Evolutionary conservation across 2,888 invertebrate genomes (phyloP), one percentile per base, ranked within the genome.

Genomic region (Charanyca ferruginea): DNA sequence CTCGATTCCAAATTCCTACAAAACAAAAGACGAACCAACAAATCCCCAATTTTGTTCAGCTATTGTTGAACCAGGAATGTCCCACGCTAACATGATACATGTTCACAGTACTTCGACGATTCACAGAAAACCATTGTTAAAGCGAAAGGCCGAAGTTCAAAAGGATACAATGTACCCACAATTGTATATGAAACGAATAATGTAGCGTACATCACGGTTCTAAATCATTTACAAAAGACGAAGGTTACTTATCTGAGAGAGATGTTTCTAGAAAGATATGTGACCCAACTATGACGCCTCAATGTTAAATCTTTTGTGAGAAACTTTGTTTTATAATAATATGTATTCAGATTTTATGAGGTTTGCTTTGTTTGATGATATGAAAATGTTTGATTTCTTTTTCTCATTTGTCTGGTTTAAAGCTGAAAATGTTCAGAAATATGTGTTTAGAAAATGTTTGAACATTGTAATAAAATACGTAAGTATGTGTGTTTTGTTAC

Each of bases 81-180:
- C 65, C 55, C 66, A 62, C 49, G 60, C 60, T 66, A 68, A 62
- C 66, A 59, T 22, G 22, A 74, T 62, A 60, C 51, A 59, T 62
- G 66, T 7, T 41, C 58, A 68, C 45, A 60, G 58, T 83, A 67
- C 67, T 80, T 59, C 59, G 48, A 51, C 60, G 49, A 63, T 51
- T 73, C 71, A 44, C 66, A 69, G 65, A 63, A 38, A 73, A 54
- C 78, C 74, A 83, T 83, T 83, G 83, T 83, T 78, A 47, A 18
- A 53, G 61, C 72, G 70, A 82, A 82, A 75, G 80, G 76, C 69
- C 65, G 45, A 54, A 73, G 76, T 84, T 83, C 83, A 77, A 84
- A 79, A 82, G 83, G 76, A 78, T 75, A 82, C 74, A 80, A 71
- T 83, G 67, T 84, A 59, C 59, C 74, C 70, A 78, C 76, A 78